phyloP scores from a whole-genome alignment of 2,113 vertebrate genomes.

The Brachyhypopomus occidentalis region DNA sequence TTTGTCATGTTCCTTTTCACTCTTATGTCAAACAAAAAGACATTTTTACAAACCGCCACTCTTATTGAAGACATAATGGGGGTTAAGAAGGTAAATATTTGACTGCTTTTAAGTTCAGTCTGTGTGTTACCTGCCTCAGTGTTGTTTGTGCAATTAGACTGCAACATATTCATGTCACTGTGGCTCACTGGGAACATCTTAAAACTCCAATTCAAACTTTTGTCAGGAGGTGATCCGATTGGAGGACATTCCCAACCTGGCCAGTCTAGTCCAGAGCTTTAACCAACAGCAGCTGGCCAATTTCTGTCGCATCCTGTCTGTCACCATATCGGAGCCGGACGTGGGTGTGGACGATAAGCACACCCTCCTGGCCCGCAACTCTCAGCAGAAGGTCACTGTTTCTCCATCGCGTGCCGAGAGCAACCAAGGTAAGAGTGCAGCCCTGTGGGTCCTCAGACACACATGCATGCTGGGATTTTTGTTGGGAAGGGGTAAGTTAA shows the following conservation, averaged over 20 bases:
- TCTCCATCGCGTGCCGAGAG: conserved; percentile 91
- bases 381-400: conserved; percentile 89
- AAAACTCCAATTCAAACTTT: conserved; percentile 1
- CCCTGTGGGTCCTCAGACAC: neutral
- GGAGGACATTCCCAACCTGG: conserved; percentile 93
- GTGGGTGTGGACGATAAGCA: conserved; percentile 97
- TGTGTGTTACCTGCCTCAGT: neutral
- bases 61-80: conserved; percentile 89
- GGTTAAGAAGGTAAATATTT: conserved; percentile 81
- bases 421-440: conserved; percentile 86
- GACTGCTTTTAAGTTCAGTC: neutral
- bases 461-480: neutral
- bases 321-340: conserved; percentile 96
- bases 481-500: too few species aligned
- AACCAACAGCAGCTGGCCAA: conserved; percentile 98
- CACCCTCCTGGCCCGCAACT: conserved; percentile 94
- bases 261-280: conserved; percentile 91
- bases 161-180: neutral
- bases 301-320: conserved; percentile 97
- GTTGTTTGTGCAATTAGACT: neutral
- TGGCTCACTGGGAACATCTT: neutral
- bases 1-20: conserved; percentile 88
- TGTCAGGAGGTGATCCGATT: conserved; percentile 94
- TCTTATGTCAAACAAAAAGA: conserved; percentile 89
- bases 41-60: conserved; percentile 86